Percentiles rank a stretch among this genome's conserved stretches.
Evolutionary conservation across 2,797 vertebrate species (phyloP).

Genomic region (Notamacropus eugenii): DNA sequence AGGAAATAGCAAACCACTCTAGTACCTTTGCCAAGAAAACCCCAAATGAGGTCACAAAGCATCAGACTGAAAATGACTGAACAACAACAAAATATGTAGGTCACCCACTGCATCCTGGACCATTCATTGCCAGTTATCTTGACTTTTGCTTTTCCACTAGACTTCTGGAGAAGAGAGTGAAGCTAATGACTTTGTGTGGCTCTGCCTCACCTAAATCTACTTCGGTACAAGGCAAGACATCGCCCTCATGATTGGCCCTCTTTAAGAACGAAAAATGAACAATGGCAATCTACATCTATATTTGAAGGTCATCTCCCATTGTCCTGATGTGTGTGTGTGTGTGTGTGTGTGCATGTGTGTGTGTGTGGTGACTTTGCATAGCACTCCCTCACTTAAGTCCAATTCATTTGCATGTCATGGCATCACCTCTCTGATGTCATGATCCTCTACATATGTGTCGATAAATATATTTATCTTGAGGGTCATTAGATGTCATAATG

Average conservation of each 20-base stretch:
- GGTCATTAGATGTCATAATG: neutral
- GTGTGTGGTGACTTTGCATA: too few species aligned
- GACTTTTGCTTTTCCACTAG: neutral
- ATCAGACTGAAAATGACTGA: neutral
- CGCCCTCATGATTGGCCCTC: neutral
- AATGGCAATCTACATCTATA: neutral
- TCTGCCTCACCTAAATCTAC: neutral
- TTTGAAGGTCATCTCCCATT: neutral
- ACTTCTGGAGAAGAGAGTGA: neutral
- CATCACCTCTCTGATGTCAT: too few species aligned
- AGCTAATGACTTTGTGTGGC: too few species aligned
- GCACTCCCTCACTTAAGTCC: too few species aligned
- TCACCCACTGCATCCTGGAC: neutral
- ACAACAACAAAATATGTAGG: neutral
- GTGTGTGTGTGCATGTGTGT: too few species aligned
- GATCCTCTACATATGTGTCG: too few species aligned
- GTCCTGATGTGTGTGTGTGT: too few species aligned
- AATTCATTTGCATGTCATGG: too few species aligned
- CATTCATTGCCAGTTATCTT: neutral
- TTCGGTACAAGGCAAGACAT: neutral
- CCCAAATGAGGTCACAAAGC: neutral
- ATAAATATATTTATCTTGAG: neutral
- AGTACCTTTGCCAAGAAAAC: neutral
- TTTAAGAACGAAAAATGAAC: neutral
- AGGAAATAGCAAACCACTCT: neutral